A percentile compares a stretch with the other conserved stretches of the same genome.
Conservation (phyloP, 2,797 vertebrate species). For the Podarcis lilfordi region DNA sequence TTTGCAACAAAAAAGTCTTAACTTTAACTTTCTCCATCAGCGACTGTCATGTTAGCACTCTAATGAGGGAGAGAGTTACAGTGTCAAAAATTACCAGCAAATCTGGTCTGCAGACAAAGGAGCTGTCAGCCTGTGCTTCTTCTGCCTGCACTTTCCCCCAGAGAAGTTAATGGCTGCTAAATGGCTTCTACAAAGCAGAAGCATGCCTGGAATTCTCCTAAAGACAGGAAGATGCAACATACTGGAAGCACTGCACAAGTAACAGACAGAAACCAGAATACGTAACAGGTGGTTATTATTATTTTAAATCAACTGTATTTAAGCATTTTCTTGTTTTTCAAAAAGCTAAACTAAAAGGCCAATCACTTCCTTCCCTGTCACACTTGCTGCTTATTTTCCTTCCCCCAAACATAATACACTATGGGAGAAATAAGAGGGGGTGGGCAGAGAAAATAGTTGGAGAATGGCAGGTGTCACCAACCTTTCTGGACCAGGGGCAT, state of each 20-base stretch:
- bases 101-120: neutral
- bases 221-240: neutral
- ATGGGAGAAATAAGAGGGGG: neutral
- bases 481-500: too few species aligned
- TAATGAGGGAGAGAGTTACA: neutral
- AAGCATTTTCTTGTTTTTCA: neutral
- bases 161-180: neutral
- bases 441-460: neutral
- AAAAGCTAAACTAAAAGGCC: neutral
- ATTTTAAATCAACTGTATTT: neutral
- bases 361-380: neutral
- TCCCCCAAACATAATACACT: neutral
- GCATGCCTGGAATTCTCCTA: neutral
- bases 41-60: neutral
- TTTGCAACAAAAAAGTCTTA: neutral
- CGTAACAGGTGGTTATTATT: neutral
- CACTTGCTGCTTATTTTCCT: neutral
- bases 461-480: neutral
- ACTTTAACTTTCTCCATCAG: neutral
- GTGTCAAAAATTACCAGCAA: neutral
- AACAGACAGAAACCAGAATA: neutral
- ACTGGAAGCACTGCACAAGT: neutral
- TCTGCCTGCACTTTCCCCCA: neutral
- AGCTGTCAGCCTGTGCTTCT: neutral
- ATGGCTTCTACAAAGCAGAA: neutral